A percentile compares a stretch with the other conserved stretches of the same genome.
Evolutionary conservation across 2,113 vertebrate genomes (phyloP).

Genomic region (Archocentrus centrarchus): DNA sequence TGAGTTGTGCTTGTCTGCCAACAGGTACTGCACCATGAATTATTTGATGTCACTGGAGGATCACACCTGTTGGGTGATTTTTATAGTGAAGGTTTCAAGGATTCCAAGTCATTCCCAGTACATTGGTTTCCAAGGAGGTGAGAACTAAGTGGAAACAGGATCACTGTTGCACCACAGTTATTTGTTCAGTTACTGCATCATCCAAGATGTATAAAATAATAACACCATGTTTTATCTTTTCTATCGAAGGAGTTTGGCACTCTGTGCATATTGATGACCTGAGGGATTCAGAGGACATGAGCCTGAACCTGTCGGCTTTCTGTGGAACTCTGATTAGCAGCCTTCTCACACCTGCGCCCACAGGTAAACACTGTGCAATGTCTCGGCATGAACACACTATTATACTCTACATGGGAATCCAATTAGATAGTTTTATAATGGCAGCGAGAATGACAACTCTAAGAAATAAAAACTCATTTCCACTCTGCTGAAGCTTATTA

Average conservation of each 20-base stretch:
- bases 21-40: constrained; percentile 82
- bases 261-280: constrained; percentile 82
- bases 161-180: background rate
- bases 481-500: background rate
- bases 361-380: constrained; percentile 42
- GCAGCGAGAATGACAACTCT: fast-evolving
- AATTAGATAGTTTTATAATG: background rate
- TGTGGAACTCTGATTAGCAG: constrained; percentile 77
- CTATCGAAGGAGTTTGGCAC: constrained; percentile 73
- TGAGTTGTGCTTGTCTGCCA: background rate
- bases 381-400: background rate
- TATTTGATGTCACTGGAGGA: constrained; percentile 62
- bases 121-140: constrained; percentile 83
- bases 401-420: background rate
- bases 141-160: background rate
- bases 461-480: background rate
- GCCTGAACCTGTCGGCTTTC: constrained; percentile 73
- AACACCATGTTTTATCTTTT: background rate
- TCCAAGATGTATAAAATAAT: background rate
- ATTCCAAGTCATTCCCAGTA: constrained; percentile 74
- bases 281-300: constrained; percentile 80
- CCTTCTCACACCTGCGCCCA: constrained; percentile 54
- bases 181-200: fast-evolving
- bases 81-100: constrained; percentile 80
- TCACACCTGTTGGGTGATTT: constrained; percentile 70